Conservation (phyloP, 2,888 invertebrate genomes). For the Leucozona laternaria region DNA sequence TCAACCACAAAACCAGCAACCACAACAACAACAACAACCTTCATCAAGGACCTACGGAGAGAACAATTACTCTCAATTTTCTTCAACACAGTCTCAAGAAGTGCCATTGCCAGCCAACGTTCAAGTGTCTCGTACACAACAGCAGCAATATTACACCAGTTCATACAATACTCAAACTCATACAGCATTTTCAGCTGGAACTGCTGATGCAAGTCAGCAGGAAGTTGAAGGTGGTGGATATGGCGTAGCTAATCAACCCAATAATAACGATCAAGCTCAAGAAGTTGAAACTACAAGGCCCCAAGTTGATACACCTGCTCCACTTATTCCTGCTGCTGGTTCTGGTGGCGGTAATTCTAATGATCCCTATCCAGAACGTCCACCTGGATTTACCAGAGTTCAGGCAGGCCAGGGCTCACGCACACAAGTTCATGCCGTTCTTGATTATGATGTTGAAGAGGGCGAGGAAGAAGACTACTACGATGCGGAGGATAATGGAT, state of each 20-base stretch:
- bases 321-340: conserved; percentile 34
- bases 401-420: conserved; percentile 85
- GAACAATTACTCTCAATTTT: conserved; percentile 80
- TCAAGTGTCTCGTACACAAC: conserved; percentile 72
- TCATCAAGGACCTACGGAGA: conserved; percentile 81
- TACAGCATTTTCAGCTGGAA: conserved; percentile 68
- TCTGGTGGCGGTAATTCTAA: conserved; percentile 66
- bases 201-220: conserved; percentile 65
- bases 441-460: conserved; percentile 83
- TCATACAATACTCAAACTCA: conserved; percentile 78
- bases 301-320: conserved; percentile 27
- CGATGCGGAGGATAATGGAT: conserved; percentile 80
- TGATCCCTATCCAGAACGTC: conserved; percentile 84
- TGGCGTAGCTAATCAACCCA: conserved; percentile 58
- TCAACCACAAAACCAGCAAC: conserved; percentile 51
- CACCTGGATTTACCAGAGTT: conserved; percentile 88
- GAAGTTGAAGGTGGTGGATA: conserved; percentile 70
- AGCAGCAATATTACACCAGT: conserved; percentile 79
- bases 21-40: conserved; percentile 69
- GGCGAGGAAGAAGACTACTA: conserved; percentile 82
- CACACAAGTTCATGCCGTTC: conserved; percentile 83
- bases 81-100: conserved; percentile 66
- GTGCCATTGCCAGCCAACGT: conserved; percentile 59
- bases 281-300: conserved; percentile 31
- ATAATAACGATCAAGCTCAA: conserved; percentile 41